Evolutionary conservation across 30 jellyfish, hydroid and myxozoan genomes (phyloP).

Genomic region (Aurelia sp.): DNA sequence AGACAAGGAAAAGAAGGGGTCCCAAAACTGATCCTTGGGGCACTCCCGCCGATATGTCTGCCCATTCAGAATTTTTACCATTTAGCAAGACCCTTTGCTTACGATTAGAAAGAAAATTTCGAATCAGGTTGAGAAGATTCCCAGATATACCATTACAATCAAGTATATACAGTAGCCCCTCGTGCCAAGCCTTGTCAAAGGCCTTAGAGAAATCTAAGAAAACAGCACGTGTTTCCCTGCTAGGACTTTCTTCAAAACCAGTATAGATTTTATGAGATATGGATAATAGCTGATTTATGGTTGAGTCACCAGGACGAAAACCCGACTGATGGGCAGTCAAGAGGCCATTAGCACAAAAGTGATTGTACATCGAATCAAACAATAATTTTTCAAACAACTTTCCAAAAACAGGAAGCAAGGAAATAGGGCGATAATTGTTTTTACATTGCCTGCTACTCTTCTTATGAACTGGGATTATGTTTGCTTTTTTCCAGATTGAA

Average conservation of each 20-base stretch:
- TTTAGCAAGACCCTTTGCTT: conserved; percentile 41
- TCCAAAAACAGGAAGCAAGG: conserved; percentile 66
- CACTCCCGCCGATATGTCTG: conserved; percentile 55
- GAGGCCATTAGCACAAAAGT: conserved; percentile 51
- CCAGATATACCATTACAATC: conserved; percentile 51
- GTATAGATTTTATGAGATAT: conserved; percentile 46
- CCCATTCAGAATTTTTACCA: conserved; percentile 56
- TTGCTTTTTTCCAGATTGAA: conserved; percentile 55
- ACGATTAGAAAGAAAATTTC: conserved; percentile 36
- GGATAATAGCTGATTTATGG: conserved; percentile 36
- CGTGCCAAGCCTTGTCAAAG: conserved; percentile 52
- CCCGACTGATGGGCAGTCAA: conserved; percentile 65
- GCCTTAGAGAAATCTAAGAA: conserved; percentile 44
- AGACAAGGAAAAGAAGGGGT: conserved; percentile 44
- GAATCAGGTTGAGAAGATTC: conserved; percentile 5
- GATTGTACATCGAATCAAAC: conserved; percentile 51
- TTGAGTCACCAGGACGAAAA: conserved; percentile 60
- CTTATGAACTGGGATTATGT: conserved; percentile 59
- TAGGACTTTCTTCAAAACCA: conserved; percentile 48
- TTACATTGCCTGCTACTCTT: conserved; percentile 57
- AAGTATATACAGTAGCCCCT: conserved; percentile 36
- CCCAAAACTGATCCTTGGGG: conserved; percentile 60
- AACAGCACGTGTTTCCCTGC: conserved; percentile 47
- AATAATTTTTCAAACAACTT: conserved; percentile 70
- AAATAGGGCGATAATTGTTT: conserved; percentile 45